These are phyloP conservation scores for Glareola pratincola DNA, from an alignment of 2,113 vertebrate species.

Conservation along the genomic window DNA sequence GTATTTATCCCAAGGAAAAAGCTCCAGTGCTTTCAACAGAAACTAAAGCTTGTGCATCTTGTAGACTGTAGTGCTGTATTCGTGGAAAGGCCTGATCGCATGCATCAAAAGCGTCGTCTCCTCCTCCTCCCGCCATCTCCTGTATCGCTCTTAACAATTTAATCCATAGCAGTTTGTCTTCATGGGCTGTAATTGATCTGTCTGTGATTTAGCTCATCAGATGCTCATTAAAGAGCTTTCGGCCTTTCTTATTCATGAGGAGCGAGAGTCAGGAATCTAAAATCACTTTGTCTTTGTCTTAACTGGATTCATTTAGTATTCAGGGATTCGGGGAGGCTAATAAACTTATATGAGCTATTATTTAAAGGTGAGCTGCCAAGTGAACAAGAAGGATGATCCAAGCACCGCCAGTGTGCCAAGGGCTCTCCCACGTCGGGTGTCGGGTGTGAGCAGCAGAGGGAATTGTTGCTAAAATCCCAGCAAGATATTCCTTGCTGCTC, in stretches of 20 bases:
- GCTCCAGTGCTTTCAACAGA: neutral
- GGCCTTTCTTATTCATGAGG: conserved; percentile 37
- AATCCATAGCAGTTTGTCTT: conserved; percentile 42
- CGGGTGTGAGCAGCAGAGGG: neutral
- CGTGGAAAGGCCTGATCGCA: neutral
- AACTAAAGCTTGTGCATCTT: neutral
- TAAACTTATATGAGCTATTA: neutral
- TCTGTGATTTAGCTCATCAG: conserved; percentile 55
- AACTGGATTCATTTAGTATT: conserved; percentile 23
- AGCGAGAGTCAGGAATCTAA: neutral
- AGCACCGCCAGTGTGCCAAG: rapidly evolving
- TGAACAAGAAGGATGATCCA: neutral
- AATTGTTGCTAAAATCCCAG: neutral
- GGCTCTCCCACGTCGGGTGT: rapidly evolving
- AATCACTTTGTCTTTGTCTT: conserved; percentile 33
- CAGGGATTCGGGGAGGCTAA: conserved; percentile 7
- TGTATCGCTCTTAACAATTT: neutral
- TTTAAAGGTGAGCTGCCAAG: conserved; percentile 50
- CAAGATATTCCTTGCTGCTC: neutral
- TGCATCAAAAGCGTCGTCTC: neutral
- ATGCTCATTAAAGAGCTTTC: conserved; percentile 39
- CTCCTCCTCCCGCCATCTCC: neutral
- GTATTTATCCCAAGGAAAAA: neutral
- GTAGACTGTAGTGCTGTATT: neutral
- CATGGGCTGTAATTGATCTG: conserved; percentile 36